A percentile compares a stretch with the other conserved stretches of the same genome.
phyloP scores from a whole-genome alignment of 2,888 invertebrate genomes.

The Hylaea fasciaria region DNA sequence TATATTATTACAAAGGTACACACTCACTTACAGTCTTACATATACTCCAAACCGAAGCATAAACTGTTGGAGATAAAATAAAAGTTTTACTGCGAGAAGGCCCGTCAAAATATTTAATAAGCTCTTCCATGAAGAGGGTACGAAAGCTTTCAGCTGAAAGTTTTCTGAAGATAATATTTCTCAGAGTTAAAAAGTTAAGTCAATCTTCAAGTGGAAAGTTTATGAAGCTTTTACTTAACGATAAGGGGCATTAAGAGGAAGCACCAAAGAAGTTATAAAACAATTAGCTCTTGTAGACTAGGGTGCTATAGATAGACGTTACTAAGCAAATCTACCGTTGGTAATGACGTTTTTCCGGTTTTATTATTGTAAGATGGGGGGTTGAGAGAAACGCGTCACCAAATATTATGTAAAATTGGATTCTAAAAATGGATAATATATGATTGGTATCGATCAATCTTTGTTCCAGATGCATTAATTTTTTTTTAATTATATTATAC shows the following conservation, averaged over 20 bases:
- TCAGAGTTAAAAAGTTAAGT: constrained; percentile 9
- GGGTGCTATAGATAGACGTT: too few relatives aligned
- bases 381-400: too few relatives aligned
- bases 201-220: constrained; percentile 11
- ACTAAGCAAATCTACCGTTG: too few relatives aligned
- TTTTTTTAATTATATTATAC: too few relatives aligned
- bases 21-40: too few relatives aligned
- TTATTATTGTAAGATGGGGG: too few relatives aligned
- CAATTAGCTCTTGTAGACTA: neutral
- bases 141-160: constrained; percentile 14
- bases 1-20: neutral
- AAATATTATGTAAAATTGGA: too few relatives aligned
- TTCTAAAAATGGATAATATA: too few relatives aligned
- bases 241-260: neutral
- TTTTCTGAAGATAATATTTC: neutral
- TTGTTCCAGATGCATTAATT: too few relatives aligned
- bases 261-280: neutral
- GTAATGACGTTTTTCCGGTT: too few relatives aligned
- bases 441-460: too few relatives aligned
- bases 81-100: neutral
- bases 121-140: constrained; percentile 9
- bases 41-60: neutral
- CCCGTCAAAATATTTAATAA: constrained; percentile 10
- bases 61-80: neutral
- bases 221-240: constrained; percentile 6